Evolutionary conservation across 2,797 vertebrate species (phyloP).

Genomic region (Lacerta viridis): DNA sequence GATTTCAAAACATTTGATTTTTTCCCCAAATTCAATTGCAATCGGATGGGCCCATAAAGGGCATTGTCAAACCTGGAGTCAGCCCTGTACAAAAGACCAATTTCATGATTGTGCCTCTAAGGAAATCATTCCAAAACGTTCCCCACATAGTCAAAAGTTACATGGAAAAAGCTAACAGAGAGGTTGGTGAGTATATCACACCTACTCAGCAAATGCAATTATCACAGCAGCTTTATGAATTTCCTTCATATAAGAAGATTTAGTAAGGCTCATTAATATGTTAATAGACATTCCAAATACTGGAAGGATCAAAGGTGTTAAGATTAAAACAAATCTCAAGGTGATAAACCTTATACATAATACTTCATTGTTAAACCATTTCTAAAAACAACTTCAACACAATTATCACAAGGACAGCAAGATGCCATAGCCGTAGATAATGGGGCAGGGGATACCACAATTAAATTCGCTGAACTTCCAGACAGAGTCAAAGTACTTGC

Average conservation of each 20-base stretch:
- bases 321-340: conserved; percentile 39
- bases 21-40: too few relatives aligned
- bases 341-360: not conserved
- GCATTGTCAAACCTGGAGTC: not conserved
- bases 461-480: not conserved
- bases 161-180: not conserved
- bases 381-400: not conserved
- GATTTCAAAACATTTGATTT: not conserved
- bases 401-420: conserved; percentile 36
- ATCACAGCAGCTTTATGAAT: not conserved
- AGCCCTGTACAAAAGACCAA: not conserved
- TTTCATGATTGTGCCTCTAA: not conserved
- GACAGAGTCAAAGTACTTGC: not conserved
- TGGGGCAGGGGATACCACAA: not conserved
- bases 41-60: too few relatives aligned
- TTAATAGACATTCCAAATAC: not conserved
- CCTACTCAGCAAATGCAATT: not conserved
- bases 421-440: conserved; percentile 35
- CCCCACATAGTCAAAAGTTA: not conserved
- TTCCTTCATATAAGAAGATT: rapidly evolving
- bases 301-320: not conserved
- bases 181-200: not conserved
- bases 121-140: not conserved
- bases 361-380: not conserved
- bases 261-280: not conserved